A percentile compares a stretch with the other conserved stretches of the same genome.
Evolutionary conservation across 2,113 vertebrate genomes (phyloP).

Genomic region (Indri indri): DNA sequence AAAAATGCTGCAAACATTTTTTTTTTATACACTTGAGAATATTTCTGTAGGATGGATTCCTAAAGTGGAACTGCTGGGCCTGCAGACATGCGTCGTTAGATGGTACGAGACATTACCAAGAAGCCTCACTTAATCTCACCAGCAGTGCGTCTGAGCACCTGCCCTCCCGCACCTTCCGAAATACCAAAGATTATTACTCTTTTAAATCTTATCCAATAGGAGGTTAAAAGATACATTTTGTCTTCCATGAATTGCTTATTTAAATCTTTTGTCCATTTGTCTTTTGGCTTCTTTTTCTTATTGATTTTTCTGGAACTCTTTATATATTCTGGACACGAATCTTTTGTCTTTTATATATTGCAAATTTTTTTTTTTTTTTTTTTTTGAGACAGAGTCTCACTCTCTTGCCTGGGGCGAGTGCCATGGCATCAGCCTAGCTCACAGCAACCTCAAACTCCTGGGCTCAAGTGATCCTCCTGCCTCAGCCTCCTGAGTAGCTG

Average conservation of each 20-base stretch:
- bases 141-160: not conserved
- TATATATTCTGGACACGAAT: not conserved
- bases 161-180: no score
- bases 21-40: not conserved
- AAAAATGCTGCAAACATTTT: not conserved
- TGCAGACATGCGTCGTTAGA: not conserved
- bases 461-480: no score
- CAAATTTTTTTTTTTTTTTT: no score
- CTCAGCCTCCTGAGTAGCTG: no score
- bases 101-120: accelerated
- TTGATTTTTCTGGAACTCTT: not conserved
- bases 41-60: not conserved
- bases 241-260: not conserved
- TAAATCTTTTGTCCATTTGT: not conserved
- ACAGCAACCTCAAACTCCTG: no score
- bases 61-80: not conserved
- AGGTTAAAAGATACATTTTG: not conserved
- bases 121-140: not conserved
- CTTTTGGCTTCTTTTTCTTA: not conserved
- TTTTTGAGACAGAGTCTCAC: no score
- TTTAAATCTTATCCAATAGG: not conserved
- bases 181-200: no score
- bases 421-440: no score
- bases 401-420: no score
- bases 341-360: not conserved